Percentiles rank a stretch among this genome's conserved stretches.
These are phyloP conservation scores for Phyllopteryx taeniolatus DNA, from an alignment of 2,113 vertebrate genomes.

Conservation along the genomic window DNA sequence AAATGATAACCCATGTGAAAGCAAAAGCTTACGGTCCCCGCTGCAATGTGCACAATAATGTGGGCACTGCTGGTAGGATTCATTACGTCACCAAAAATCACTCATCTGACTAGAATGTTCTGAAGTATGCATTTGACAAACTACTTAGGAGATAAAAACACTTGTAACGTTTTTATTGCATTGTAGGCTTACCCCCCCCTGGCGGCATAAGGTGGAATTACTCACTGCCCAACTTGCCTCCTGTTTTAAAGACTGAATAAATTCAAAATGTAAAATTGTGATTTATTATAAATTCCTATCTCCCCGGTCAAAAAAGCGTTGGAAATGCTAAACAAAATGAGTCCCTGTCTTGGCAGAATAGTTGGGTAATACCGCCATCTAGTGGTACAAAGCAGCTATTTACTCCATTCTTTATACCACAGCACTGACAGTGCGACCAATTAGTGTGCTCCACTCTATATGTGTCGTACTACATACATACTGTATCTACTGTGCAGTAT, in stretches of 20 bases:
- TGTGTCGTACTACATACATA: not conserved
- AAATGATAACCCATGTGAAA: not conserved
- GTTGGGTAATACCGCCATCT: constrained; percentile 29
- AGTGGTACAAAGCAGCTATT: constrained; percentile 21
- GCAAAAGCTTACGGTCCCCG: not conserved
- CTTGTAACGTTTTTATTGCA: not conserved
- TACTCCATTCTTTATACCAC: not conserved
- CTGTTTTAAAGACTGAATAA: not conserved
- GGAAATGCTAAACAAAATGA: not conserved
- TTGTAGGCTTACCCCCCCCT: not conserved
- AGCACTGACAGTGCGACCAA: not conserved
- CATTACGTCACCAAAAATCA: not conserved
- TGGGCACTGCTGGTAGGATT: not conserved
- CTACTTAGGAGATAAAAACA: not conserved
- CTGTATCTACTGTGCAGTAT: not conserved
- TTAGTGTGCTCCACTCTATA: not conserved
- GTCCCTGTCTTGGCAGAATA: not conserved
- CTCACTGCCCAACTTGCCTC: too few relatives aligned
- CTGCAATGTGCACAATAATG: not conserved
- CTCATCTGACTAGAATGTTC: not conserved
- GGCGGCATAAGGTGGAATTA: constrained; percentile 11
- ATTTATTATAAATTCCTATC: not conserved
- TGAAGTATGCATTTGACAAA: not conserved
- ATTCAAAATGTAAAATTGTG: not conserved
- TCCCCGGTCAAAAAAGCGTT: not conserved